Evolutionary conservation across 92 coral and sea anemone genomes (phyloP).

Genomic region (Virgularia gustaviana): DNA sequence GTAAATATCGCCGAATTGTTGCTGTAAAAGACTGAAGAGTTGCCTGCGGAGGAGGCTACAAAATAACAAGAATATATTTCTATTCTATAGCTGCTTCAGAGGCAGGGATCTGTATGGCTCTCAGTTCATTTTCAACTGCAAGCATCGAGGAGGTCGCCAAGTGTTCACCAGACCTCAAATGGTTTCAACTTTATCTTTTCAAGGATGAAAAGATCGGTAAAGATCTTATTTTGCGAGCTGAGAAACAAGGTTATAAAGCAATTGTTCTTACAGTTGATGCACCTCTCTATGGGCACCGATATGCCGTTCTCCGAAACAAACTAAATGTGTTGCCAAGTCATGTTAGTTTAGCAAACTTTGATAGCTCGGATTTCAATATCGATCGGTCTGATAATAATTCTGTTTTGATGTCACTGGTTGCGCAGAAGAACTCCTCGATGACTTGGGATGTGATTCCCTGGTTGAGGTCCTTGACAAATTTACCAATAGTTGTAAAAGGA

Average conservation of each 20-base stretch:
- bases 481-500: conserved; percentile 28
- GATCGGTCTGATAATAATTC: not conserved
- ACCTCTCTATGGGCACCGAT: conserved; percentile 1
- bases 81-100: conserved; percentile 27
- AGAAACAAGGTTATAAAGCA: conserved; percentile 47
- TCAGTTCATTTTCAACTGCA: conserved; percentile 20
- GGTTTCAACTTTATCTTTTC: conserved; percentile 32
- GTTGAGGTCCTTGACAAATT: conserved; percentile 15
- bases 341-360: conserved; percentile 34
- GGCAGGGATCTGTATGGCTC: conserved; percentile 39
- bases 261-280: conserved; percentile 41
- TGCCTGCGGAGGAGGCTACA: too few species aligned
- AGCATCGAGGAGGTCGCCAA: conserved; percentile 44
- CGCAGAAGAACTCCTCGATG: conserved; percentile 10
- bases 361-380: not conserved
- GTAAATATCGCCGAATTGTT: too few species aligned
- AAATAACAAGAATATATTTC: too few species aligned
- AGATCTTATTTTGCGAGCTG: conserved; percentile 30
- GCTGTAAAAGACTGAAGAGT: too few species aligned
- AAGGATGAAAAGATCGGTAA: conserved; percentile 6
- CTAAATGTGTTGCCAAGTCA: conserved; percentile 39
- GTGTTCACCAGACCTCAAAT: conserved; percentile 28
- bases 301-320: conserved; percentile 6
- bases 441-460: conserved; percentile 28
- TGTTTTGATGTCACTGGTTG: not conserved